Conservation (phyloP, 2,797 vertebrate species). For the Triplophysa bombifrons region DNA sequence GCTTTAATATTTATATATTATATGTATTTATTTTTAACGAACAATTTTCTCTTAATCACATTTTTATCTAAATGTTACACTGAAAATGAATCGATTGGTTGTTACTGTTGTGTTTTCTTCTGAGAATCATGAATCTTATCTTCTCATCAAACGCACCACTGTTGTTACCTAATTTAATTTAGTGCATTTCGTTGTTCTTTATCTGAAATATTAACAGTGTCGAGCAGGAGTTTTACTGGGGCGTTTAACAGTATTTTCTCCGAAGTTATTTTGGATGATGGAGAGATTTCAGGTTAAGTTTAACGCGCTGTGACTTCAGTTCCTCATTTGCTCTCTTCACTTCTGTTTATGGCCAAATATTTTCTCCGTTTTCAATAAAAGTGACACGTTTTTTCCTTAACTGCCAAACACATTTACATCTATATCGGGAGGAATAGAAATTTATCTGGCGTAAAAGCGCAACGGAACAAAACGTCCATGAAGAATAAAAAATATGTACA, state of each 20-base stretch:
- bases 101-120: background rate
- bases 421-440: background rate
- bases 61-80: background rate
- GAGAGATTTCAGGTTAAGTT: constrained; percentile 21
- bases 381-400: background rate
- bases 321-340: constrained; percentile 19
- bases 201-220: background rate
- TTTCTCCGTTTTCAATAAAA: constrained; percentile 19
- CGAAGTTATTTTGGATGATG: constrained; percentile 30
- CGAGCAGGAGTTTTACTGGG: background rate
- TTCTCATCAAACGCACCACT: background rate
- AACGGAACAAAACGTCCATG: background rate
- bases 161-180: background rate
- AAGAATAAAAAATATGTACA: background rate
- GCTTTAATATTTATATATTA: no score
- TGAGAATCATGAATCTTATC: background rate
- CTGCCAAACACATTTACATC: background rate
- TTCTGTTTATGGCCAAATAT: constrained; percentile 4
- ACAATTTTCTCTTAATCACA: background rate
- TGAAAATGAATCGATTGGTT: no score
- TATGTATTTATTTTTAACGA: background rate
- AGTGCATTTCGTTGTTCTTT: background rate
- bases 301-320: background rate
- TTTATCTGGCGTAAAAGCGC: background rate
- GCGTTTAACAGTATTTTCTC: constrained; percentile 16